These are phyloP conservation scores for Cotesia glomerata DNA, from an alignment of 1,140 invertebrate genomes.

Conservation along the genomic window DNA sequence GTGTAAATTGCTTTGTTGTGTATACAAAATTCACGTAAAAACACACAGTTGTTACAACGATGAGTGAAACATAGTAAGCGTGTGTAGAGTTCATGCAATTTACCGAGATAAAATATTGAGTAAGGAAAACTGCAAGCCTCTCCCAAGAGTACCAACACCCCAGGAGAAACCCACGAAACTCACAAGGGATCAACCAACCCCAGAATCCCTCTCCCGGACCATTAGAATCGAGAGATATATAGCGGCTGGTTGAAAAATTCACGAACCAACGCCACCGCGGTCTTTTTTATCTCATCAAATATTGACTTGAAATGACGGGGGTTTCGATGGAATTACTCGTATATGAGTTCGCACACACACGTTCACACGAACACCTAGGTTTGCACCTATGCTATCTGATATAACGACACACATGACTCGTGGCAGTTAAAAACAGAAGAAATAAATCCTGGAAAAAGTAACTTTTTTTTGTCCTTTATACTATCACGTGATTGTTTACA, in stretches of 20 bases:
- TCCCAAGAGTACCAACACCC: conserved; percentile 56
- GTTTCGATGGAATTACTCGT: conserved; percentile 3
- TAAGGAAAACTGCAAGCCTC: conserved; percentile 45
- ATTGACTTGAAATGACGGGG: conserved; percentile 40
- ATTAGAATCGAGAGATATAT: conserved; percentile 30
- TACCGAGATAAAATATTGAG: conserved; percentile 58
- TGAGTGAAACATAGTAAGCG: not conserved
- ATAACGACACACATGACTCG: not conserved
- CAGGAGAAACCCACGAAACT: conserved; percentile 46
- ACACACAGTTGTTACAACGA: not conserved
- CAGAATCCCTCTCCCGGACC: conserved; percentile 26
- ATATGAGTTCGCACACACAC: conserved; percentile 7
- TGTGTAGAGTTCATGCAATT: conserved; percentile 48
- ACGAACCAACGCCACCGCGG: conserved; percentile 45
- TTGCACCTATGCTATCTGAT: not conserved
- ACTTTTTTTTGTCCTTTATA: not conserved
- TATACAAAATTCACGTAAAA: not conserved
- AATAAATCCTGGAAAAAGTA: not conserved
- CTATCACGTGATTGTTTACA: not conserved
- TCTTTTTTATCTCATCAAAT: conserved; percentile 59
- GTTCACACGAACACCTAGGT: not conserved
- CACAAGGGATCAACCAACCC: conserved; percentile 25
- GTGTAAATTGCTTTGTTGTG: not conserved
- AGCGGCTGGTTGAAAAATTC: conserved; percentile 49
- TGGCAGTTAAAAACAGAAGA: not conserved